phyloP scores from a whole-genome alignment of 2,113 vertebrate species.

The Andinoacara biseriatus region DNA sequence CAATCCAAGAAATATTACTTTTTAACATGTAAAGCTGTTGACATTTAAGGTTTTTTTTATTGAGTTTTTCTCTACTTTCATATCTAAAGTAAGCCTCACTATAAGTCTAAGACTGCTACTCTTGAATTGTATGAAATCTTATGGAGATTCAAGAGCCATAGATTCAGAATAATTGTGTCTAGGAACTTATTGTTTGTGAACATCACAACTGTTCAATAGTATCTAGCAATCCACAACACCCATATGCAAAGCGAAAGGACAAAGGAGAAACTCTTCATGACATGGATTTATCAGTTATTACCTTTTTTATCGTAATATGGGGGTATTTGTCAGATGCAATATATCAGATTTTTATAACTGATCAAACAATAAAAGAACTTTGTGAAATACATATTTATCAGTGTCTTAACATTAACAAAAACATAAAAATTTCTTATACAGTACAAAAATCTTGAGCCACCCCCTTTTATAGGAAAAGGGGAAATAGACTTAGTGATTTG shows the following conservation, averaged over 20 bases:
- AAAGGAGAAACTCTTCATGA: not conserved
- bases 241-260: not conserved
- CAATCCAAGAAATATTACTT: not conserved
- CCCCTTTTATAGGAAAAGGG: rapidly evolving
- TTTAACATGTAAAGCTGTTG: not conserved
- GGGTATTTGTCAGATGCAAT: not conserved
- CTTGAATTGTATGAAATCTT: not conserved
- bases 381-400: not conserved
- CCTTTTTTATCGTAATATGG: not conserved
- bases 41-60: not conserved
- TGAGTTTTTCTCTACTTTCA: not conserved
- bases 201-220: not conserved
- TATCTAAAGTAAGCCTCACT: not conserved
- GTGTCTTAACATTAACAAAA: not conserved
- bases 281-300: not conserved
- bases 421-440: not conserved
- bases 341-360: not conserved
- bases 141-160: not conserved
- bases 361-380: not conserved
- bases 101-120: not conserved
- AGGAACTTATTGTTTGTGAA: not conserved
- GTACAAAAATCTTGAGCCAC: not conserved
- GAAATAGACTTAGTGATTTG: not conserved
- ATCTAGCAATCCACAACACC: not conserved
- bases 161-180: not conserved